Evolutionary conservation across 1,140 invertebrate species (phyloP), one percentile per base, ranked within the genome.

Genomic region (Nasonia longicornis): DNA sequence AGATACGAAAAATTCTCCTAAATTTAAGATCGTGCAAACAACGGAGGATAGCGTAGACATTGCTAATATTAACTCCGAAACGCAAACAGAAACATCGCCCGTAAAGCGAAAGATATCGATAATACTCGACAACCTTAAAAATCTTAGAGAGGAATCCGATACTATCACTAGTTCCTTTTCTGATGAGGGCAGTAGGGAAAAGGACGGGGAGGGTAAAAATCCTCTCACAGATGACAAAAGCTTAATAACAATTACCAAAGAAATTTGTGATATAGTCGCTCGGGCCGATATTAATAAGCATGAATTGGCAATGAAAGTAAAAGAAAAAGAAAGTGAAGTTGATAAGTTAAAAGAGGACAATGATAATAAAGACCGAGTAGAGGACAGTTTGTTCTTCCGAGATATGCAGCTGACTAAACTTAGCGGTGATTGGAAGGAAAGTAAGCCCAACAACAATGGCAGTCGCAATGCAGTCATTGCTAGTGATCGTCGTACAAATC

Each of bases 171-270:
- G 72, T 72, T 77, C 48, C 69, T 81, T 52, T 72, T 58, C 66
- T 8, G 52, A 45, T 31, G n/a, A 52, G 71, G 22, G n/a, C 3
- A 71, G 8, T 63, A 16, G 11, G 3, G 45, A 45, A n/a, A 45
- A 42, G 3, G 72, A 64, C 16, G 16, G 26, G 20, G 48, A 72
- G 42, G 6, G n/a, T n/a, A 26, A 22, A 20, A 10, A 72, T 4
- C 66, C 20, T 38, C n/a, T 11, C 16, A 29, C 58, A 38, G 29
- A 71, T 3, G 79, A 80, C 2, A 80, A 79, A 52, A 42, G 69
- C 8, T 70, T 71, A 12, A 77, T 69, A 45, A 69, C 42, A 35
- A 72, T 66, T 77, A 83, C 82, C 82, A 83, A 83, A 83, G 82
- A 83, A 77, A 80, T 52, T 77, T 66, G 70, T 73, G 73, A 80